Base-by-base conservation (phyloP, 2,888 invertebrate genomes). In the Trissonchulus sp. region DNA sequence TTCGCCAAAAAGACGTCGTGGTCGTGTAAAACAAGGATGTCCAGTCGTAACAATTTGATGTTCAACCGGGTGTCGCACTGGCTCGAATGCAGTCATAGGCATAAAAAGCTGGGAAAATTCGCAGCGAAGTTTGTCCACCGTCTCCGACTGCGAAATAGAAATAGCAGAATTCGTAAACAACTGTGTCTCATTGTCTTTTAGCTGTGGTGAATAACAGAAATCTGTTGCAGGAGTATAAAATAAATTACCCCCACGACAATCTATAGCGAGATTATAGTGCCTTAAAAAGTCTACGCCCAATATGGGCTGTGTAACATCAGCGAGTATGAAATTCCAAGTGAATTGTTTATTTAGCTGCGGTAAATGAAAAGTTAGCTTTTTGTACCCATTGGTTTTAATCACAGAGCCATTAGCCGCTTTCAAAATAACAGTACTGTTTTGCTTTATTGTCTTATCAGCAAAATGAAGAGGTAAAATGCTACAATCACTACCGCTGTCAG, bases 401-500 rank as follows among this genome's bases (percentile, higher is more conserved):
- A 34, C 15, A 15, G 65, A 31, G 18, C n/a, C n/a, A n/a, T 65
- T 65, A 31, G 65, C 65, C 31, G 65, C 65, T 65, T 65, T 65
- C 65, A 65, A 31, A 18, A 30, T 15, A 15, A 34, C 31, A 18
- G 34, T n/a, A 8, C 34, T 8, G 8, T 15, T 8, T 65, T 8
- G 65, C 3, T 8, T 31, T 31, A 8, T 31, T 30, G 65, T 30
- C 34, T 30, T n/a, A n/a, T 8, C n/a, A n/a, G 65, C 65, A 65
- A 65, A 65, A 8, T 65, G 65, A 31, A 31, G 28, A 31, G 65
- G 65, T 65, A 65, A 30, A 18, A 65, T 31, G 65, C 65, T 65
- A 34, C 65, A 65, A 34, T 65, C 65, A 30, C 65, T 65, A 8
- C 65, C 65, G 34, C 31, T 65, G 34, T 65, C 65, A 31, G 65